Evolutionary conservation across 2,113 vertebrate genomes (phyloP), one percentile per base, ranked within the genome.

Genomic region (Ceuthmochares aereus): DNA sequence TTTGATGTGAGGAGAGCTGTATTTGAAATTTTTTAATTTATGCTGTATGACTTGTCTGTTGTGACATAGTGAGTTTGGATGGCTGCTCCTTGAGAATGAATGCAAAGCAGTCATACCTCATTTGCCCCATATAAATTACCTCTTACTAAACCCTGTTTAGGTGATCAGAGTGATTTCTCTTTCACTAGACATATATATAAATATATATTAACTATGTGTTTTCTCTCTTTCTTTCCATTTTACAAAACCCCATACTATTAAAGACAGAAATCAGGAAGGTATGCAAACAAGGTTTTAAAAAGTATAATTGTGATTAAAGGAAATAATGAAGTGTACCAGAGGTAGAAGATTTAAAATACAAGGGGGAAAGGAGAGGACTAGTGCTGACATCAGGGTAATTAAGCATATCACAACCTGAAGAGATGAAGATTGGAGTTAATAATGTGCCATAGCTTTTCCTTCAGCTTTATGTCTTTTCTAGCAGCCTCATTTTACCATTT

Each of bases 1-100:
- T 93, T 90, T 95, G 42, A 92, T 94, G 37, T 86, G 68, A 86
- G 34, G 21, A 84, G 37, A 86, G 68, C 13, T 62, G 42, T 63
- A 63, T 90, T 95, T 93, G 55, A 84, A 90, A 84, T 74, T 92
- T 84, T 37, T 23, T 95, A 89, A 95, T 92, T 93, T 95, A 93
- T 90, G 86, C 88, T 78, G 20, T 8, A 3, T 74, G 86, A 74
- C 64, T 86, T 74, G 37, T 60, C 72, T 93, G 47, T 93, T 92
- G 52, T 74, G 55, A 42, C 72, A 77, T 37, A 63, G 54, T 2
- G 15, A 80, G 32, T 92, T 70, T 89, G 59, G 75, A 89, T 92
- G 64, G 59, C 55, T 80, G 55, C 36, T 96, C 59, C 67, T 96
- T 96, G 72, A 90, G 67, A 93, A 74, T 80, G 14, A 88, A 54